phyloP scores from a whole-genome alignment of 2,888 invertebrate species.

The Drosophila differens region DNA sequence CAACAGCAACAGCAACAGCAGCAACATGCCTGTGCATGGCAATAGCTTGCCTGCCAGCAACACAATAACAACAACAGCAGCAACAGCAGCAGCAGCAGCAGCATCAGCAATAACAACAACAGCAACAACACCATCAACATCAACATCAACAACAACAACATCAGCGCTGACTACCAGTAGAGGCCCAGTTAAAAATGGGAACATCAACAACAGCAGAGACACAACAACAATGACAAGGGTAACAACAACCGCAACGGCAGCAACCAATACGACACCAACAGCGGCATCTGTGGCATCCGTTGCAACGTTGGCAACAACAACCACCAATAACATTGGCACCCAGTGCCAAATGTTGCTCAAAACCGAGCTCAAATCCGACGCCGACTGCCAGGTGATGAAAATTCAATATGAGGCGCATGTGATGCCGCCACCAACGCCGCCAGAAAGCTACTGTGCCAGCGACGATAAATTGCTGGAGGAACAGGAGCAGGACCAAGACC shows the following conservation, averaged over 20 bases:
- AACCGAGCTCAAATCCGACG: conserved; percentile 80
- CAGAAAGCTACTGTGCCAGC: conserved; percentile 81
- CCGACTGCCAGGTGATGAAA: conserved; percentile 67
- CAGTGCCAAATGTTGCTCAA: conserved; percentile 80
- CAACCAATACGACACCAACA: conserved; percentile 57
- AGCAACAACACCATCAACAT: conserved; percentile 57
- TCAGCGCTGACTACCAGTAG: conserved; percentile 83
- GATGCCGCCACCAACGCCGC: conserved; percentile 84
- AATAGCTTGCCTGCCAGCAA: conserved; percentile 60
- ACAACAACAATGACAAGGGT: conserved; percentile 62
- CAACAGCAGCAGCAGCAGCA: conserved; percentile 55
- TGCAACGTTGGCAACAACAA: conserved; percentile 62
- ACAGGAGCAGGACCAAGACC: conserved; percentile 72
- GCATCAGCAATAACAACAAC: conserved; percentile 66
- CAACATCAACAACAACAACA: conserved; percentile 62
- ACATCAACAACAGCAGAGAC: conserved; percentile 66
- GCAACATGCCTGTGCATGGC: conserved; percentile 67
- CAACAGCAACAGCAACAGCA: conserved; percentile 49
- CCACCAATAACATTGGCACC: conserved; percentile 71
- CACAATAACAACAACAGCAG: conserved; percentile 56
- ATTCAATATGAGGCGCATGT: conserved; percentile 85
- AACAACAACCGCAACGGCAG: conserved; percentile 53
- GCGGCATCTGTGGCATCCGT: conserved; percentile 47
- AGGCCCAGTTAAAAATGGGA: conserved; percentile 84
- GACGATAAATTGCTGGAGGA: conserved; percentile 81